phyloP scores from a whole-genome alignment of 2,797 vertebrate genomes.

The Harpagifer antarcticus region DNA sequence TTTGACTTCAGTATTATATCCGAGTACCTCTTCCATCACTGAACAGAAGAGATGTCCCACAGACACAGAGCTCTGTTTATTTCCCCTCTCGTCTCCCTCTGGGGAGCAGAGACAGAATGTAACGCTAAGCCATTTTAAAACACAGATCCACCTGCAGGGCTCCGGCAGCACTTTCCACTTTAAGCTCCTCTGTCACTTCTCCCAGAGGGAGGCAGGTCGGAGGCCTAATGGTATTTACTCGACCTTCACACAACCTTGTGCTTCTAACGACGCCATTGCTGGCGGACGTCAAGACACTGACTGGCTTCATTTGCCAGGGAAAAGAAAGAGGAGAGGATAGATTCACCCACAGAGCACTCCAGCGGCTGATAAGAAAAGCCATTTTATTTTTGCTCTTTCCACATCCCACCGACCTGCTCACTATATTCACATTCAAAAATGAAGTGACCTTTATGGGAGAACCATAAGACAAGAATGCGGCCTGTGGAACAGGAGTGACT shows the following conservation, averaged over 20 bases:
- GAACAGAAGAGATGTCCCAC: neutral
- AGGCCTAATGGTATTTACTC: constrained; percentile 49
- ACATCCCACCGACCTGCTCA: constrained; percentile 28
- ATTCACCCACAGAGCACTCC: constrained; percentile 41
- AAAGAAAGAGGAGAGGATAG: constrained; percentile 31
- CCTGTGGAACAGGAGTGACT: constrained; percentile 32
- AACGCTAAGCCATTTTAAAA: constrained; percentile 7
- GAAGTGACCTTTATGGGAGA: constrained; percentile 70
- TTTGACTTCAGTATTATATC: too few species aligned
- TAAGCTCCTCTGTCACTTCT: constrained; percentile 25
- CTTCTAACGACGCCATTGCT: constrained; percentile 31
- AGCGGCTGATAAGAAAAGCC: constrained; percentile 56
- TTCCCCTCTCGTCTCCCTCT: constrained; percentile 14
- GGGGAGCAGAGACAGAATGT: constrained; percentile 3
- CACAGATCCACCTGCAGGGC: constrained; percentile 11
- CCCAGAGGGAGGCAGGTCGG: constrained; percentile 7
- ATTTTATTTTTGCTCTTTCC: constrained; percentile 59
- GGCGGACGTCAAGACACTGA: constrained; percentile 36
- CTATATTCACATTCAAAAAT: constrained; percentile 40
- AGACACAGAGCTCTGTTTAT: constrained; percentile 8
- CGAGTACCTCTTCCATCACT: too few species aligned
- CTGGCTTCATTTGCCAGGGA: constrained; percentile 38
- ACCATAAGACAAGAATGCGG: constrained; percentile 19
- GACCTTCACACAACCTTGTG: constrained; percentile 60
- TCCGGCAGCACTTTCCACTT: constrained; percentile 31